A percentile compares a stretch with the other conserved stretches of the same genome.
Conservation (phyloP, 2,113 vertebrate genomes). For the Heterochromis multidens region DNA sequence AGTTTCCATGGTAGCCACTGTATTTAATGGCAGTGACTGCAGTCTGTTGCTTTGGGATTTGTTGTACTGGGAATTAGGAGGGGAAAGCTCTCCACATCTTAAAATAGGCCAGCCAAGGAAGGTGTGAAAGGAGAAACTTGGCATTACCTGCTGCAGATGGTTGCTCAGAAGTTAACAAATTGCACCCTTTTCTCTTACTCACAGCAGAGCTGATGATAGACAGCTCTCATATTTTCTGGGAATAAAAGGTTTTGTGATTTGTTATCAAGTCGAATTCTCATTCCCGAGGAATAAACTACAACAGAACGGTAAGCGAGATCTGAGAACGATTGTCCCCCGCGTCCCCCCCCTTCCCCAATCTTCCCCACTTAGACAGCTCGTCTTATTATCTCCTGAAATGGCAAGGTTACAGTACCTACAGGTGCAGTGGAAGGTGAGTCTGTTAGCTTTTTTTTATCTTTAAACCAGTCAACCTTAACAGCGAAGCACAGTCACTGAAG, state of each 20-base stretch:
- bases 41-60: constrained; percentile 42
- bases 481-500: constrained; percentile 40
- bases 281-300: constrained; percentile 54
- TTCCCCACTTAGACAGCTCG: constrained; percentile 42
- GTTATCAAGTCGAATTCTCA: constrained; percentile 55
- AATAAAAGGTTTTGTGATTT: constrained; percentile 54
- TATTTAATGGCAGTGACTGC: constrained; percentile 34
- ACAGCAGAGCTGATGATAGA: constrained; percentile 39
- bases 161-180: constrained; percentile 40
- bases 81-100: constrained; percentile 30
- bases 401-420: constrained; percentile 67
- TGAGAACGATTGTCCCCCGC: constrained; percentile 27
- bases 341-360: background rate
- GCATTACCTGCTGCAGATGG: constrained; percentile 26
- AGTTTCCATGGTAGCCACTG: constrained; percentile 55
- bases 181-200: constrained; percentile 18
- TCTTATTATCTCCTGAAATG: constrained; percentile 65
- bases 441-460: constrained; percentile 54
- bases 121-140: constrained; percentile 36
- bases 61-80: constrained; percentile 39
- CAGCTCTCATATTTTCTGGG: constrained; percentile 42
- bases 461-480: constrained; percentile 54
- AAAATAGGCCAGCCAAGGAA: constrained; percentile 48
- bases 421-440: constrained; percentile 63
- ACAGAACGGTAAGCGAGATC: constrained; percentile 36